Evolutionary conservation across 2,888 invertebrate species (phyloP).

Genomic region (Carcina quercana): DNA sequence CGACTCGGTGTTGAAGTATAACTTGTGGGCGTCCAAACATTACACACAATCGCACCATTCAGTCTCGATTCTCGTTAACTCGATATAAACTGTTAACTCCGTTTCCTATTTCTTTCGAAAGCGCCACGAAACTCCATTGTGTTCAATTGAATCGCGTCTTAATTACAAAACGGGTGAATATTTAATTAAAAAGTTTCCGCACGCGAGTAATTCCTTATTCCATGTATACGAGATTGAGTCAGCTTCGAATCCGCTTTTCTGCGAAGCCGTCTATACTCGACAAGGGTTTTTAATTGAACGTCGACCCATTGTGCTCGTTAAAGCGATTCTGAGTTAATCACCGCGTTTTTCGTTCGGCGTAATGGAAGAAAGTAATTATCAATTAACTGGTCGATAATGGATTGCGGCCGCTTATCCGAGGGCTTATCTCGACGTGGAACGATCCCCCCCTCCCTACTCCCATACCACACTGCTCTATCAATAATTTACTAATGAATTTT

Average conservation of each 20-base stretch:
- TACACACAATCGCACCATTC: conserved; percentile 21
- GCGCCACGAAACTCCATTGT: conserved; percentile 52
- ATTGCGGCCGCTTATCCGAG: conserved; percentile 64
- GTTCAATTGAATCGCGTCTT: conserved; percentile 63
- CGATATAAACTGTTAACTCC: conserved; percentile 35
- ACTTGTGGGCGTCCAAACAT: no score
- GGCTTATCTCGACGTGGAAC: conserved; percentile 60
- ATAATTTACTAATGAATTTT: conserved; percentile 47
- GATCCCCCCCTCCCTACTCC: conserved; percentile 34
- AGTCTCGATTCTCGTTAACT: conserved; percentile 19
- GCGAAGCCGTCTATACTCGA: conserved; percentile 63
- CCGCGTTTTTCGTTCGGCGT: conserved; percentile 65
- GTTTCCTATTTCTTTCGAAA: conserved; percentile 51
- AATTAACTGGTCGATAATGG: conserved; percentile 71
- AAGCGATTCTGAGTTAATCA: conserved; percentile 70
- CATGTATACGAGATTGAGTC: conserved; percentile 70
- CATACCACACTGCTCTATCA: conserved; percentile 44
- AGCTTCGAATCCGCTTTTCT: conserved; percentile 60
- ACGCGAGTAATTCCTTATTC: conserved; percentile 70
- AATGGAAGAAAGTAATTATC: conserved; percentile 74
- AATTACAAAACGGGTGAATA: conserved; percentile 70
- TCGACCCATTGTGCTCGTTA: conserved; percentile 69
- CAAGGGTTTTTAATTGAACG: conserved; percentile 72
- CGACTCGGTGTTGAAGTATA: background rate
- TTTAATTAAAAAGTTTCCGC: conserved; percentile 72